These are phyloP conservation scores for Seriola quinqueradiata DNA, from an alignment of 2,113 vertebrate species.

Conservation along the genomic window DNA sequence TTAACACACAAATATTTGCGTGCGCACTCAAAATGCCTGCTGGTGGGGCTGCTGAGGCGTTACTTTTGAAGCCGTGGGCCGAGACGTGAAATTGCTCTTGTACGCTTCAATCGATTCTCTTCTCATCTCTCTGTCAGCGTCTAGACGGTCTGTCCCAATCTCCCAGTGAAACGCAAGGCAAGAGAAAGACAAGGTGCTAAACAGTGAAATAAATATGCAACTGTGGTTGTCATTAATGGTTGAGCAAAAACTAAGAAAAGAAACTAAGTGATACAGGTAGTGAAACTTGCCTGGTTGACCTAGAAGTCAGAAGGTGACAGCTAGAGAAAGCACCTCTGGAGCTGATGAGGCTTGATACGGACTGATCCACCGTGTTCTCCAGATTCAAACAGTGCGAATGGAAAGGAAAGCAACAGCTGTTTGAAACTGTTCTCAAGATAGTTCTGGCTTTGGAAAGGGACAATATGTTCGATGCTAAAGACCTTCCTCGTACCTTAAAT, in stretches of 20 bases:
- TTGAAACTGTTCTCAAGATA: background rate
- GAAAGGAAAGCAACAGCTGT: conserved; percentile 19
- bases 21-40: conserved; percentile 4
- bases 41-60: conserved; percentile 14
- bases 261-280: background rate
- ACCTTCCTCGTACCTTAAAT: no score
- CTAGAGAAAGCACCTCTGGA: conserved; percentile 7
- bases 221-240: background rate
- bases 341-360: conserved; percentile 15
- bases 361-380: background rate
- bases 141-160: conserved; percentile 52
- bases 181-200: conserved; percentile 2
- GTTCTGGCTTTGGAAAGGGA: background rate
- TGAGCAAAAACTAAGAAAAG: background rate
- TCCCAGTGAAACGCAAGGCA: conserved; percentile 12
- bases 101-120: conserved; percentile 61
- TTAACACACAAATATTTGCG: conserved; percentile 17
- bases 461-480: no score
- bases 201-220: background rate
- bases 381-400: conserved; percentile 5
- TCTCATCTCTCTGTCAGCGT: conserved; percentile 50
- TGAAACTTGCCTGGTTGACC: conserved; percentile 5
- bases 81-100: conserved; percentile 68
- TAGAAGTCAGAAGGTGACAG: background rate
- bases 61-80: conserved; percentile 44